Evolutionary conservation across 2,888 invertebrate genomes (phyloP), one percentile per base, ranked within the genome.

Genomic region (Caenorhabditis uteleia): DNA sequence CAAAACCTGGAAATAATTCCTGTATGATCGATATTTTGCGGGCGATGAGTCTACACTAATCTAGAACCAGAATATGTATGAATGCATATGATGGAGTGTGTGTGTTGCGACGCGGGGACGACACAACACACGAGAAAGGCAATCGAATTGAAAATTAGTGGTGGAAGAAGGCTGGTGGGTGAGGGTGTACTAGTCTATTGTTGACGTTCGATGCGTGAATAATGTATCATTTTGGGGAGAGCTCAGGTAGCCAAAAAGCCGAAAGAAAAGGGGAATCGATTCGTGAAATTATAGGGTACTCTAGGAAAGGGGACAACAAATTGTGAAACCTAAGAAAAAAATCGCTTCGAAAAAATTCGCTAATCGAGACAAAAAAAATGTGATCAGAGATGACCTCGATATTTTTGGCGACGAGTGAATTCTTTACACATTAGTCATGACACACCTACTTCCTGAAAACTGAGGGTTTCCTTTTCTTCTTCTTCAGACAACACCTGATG

Each of bases 51-150:
- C n/a, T n/a, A n/a, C n/a, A 34, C n/a, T 12, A n/a, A 5, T 7
- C 38, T 34, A 49, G 60, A 54, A 54, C 54, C 60, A 60, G 60
- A 60, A 60, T 53, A 60, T 54, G 44, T 54, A 60, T 59, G 59
- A 59, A 59, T 60, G 38, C 33, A 60, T 54, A 54, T 60, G n/a
- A n/a, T n/a, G n/a, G n/a, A n/a, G n/a, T n/a, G n/a, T n/a, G n/a
- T n/a, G n/a, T n/a, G n/a, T n/a, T n/a, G n/a, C n/a, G n/a, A n/a
- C n/a, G n/a, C n/a, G n/a, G n/a, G n/a, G n/a, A n/a, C n/a, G n/a
- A n/a, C n/a, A n/a, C n/a, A 34, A 42, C 33, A 34, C 16, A 16
- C 25, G 36, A 47, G 29, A 59, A 46, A 43, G 43, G 20, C 51
- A 54, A 60, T 49, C 49, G 60, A 60, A 59, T 59, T 27, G 38